phyloP scores from a whole-genome alignment of 2,113 vertebrate species.

The Neotoma lepida region DNA sequence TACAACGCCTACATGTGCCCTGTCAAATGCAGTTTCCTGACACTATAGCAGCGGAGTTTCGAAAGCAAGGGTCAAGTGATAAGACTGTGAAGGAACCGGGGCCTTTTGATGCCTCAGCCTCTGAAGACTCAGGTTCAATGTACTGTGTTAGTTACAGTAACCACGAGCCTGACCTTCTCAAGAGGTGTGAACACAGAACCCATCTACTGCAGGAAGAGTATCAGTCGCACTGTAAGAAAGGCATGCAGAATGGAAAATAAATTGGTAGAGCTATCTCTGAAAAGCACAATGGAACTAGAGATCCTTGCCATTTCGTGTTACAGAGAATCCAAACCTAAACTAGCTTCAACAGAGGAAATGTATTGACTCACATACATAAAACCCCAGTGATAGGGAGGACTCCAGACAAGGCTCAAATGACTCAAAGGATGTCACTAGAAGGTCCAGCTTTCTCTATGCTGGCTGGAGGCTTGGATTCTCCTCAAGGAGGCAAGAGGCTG shows the following conservation, averaged over 20 bases:
- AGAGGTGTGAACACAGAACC: neutral
- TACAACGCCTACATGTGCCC: neutral
- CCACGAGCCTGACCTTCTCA: neutral
- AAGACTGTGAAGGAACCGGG: neutral
- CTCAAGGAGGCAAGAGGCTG: neutral
- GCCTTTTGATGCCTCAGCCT: neutral
- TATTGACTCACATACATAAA: slow-evolving; percentile 30
- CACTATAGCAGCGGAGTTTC: neutral
- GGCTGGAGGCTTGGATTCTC: neutral
- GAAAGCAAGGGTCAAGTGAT: neutral
- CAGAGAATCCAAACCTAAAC: slow-evolving; percentile 44
- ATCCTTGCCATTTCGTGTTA: slow-evolving; percentile 22
- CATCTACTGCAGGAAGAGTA: neutral
- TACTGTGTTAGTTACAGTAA: neutral
- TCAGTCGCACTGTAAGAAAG: neutral
- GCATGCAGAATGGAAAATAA: neutral
- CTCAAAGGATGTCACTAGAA: neutral
- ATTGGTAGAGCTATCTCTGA: slow-evolving; percentile 1
- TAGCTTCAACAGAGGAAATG: slow-evolving; percentile 8
- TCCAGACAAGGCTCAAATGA: slow-evolving; percentile 40
- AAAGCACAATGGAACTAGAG: neutral
- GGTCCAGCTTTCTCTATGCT: neutral
- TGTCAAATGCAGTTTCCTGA: slow-evolving; percentile 7
- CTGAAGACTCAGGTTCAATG: neutral
- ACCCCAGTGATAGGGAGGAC: neutral